Evolutionary conservation across 2,888 invertebrate species (phyloP), one percentile per base, ranked within the genome.

Genomic region (Girardia tigrina): DNA sequence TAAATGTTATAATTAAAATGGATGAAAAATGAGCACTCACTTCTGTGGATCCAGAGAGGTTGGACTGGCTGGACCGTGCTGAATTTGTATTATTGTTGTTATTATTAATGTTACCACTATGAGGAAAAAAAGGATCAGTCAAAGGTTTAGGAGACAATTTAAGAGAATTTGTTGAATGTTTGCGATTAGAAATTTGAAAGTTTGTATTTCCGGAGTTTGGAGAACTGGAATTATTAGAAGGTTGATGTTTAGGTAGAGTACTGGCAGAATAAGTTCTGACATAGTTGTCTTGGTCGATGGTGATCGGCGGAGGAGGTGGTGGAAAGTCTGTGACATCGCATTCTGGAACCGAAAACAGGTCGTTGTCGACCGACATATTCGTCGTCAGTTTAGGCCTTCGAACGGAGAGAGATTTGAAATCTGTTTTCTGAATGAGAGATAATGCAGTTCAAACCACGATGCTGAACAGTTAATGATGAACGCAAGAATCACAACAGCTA

Each of bases 151-250:
- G 4, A n/a, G 56, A 56, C 56, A 56, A n/a, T 56, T 56, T 56
- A 20, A 56, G n/a, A 16, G 56, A 56, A 56, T 56, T 56, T 12
- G 56, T 56, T 56, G 56, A 56, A 56, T 56, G 56, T 56, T 56
- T 56, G 23, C 56, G 56, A 56, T 2, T 56, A 20, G 56, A 56
- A 12, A 16, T 8, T 8, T 36, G 8, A 12, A 23, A 20, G n/a
- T n/a, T 6, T n/a, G 56, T 56, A 56, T n/a, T 56, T n/a, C 56
- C 56, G 4, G 56, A 20, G 4, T 4, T 56, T 56, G 56, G 23
- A 6, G 56, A 23, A 56, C n/a, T 56, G 56, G 56, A 56, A 56
- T 56, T 56, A 16, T 20, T n/a, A 56, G 56, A 23, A 56, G 56
- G 23, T 56, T 56, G 56, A 2, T 56, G 56, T 16, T 56, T 4